These are phyloP conservation scores for Laterallus jamaicensis DNA, from an alignment of 2,113 vertebrate genomes.

Conservation along the genomic window DNA sequence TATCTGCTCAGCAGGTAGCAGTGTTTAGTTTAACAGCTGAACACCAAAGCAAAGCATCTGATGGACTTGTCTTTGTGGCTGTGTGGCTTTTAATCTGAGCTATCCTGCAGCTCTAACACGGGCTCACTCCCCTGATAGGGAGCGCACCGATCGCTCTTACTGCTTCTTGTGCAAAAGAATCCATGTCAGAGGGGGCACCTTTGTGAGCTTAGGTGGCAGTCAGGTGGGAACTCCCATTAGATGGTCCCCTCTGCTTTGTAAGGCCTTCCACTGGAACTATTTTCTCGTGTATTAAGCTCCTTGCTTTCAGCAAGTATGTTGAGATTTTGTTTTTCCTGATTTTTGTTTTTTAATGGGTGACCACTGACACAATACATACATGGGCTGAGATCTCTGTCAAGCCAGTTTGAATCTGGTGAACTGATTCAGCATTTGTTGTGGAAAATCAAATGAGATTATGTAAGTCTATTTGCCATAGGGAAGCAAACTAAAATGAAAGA, in stretches of 20 bases:
- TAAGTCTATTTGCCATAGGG: not conserved
- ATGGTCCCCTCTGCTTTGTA: not conserved
- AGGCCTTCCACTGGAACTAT: not conserved
- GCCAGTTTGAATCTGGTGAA: not conserved
- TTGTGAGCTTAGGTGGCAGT: not conserved
- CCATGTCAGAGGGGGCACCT: not conserved
- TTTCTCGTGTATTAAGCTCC: not conserved
- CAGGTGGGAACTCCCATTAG: not conserved
- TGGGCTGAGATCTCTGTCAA: not conserved
- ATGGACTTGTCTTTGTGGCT: not conserved
- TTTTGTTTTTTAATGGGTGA: not conserved
- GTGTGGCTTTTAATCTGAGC: not conserved
- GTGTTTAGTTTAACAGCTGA: not conserved
- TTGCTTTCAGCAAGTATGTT: not conserved
- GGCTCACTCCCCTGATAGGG: not conserved
- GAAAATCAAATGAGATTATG: not conserved
- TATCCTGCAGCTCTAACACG: not conserved
- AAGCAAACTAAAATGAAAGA: not conserved
- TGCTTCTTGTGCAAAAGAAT: not conserved
- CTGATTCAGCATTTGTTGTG: not conserved
- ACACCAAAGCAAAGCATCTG: not conserved
- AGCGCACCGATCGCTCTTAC: rapidly evolving
- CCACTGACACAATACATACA: not conserved
- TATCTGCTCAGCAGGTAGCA: not conserved
- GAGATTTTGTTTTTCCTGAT: not conserved